Base-by-base conservation (phyloP, 2,113 vertebrate species). In the Anhinga anhinga region DNA sequence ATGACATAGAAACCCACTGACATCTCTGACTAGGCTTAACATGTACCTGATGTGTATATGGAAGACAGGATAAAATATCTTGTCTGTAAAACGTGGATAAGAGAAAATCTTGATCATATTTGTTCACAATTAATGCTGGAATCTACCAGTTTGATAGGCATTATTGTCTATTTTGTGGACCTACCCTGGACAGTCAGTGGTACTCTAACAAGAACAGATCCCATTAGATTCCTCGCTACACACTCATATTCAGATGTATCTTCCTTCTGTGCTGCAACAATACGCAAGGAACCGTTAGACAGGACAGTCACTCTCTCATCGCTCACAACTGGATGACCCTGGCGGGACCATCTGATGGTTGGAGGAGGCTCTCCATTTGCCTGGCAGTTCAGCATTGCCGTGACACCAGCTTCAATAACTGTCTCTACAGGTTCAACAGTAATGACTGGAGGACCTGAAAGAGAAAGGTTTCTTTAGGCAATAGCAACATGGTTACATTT, bases 211-310 rank as follows among this genome's bases (percentile, higher is more conserved):
- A 99, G 98, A 58, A 98, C 98, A 1, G 99, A 99, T 23, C 99
- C 99, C 91, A 99, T 98, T 5, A 99, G 59, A 70, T 99, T 99
- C 93, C 99, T 98, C 22, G 99, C 99, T 25, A 99, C 98, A 8
- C 99, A 99, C 96, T 99, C 98, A 38, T 99, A 99, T 42, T 99
- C 97, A 2, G 99, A 96, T 0, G 99, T 99, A 94, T 99, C 99
- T 95, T 99, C 99, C 93, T 98, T 99, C 74, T 90, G 98, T 12
- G 98, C 98, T 4, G 97, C 96, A 20, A 96, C 85, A 36, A 99
- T 97, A 40, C 96, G 98, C 66, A 99, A 97, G 3, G 99, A 99
- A 62, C 98, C 97, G 1, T 99, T 99, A 30, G 98, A 90, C 86
- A 99, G 91, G 47, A 98, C 40, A 7, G 95, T 82, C 90, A 99